Conservation (phyloP, 2,888 invertebrate species). For the Thyatira batis region DNA sequence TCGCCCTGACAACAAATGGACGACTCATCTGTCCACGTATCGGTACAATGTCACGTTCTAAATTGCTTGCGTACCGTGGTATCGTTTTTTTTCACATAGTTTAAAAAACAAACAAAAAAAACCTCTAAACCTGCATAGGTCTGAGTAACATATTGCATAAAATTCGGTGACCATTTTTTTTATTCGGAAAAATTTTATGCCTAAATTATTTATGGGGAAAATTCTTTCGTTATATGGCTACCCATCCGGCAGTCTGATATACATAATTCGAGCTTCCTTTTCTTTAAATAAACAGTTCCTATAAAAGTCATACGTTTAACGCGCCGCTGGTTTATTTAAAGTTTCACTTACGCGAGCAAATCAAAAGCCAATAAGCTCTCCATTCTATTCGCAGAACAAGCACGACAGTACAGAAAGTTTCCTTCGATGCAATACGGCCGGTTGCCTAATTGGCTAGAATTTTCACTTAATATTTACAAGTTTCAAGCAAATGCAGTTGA, state of each 20-base stretch:
- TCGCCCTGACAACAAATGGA: constrained; percentile 42
- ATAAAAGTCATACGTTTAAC: neutral
- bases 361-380: constrained; percentile 63
- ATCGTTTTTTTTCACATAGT: constrained; percentile 46
- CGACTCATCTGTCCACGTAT: constrained; percentile 56
- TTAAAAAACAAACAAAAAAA: constrained; percentile 37
- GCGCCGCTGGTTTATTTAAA: constrained; percentile 4
- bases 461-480: constrained; percentile 69
- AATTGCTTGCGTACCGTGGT: constrained; percentile 61
- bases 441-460: constrained; percentile 70
- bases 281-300: no score
- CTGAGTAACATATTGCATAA: constrained; percentile 38
- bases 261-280: no score
- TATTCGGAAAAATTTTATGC: no score
- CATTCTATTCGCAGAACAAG: constrained; percentile 54
- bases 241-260: neutral
- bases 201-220: neutral
- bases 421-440: constrained; percentile 53
- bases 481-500: constrained; percentile 63
- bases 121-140: constrained; percentile 39
- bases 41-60: constrained; percentile 62
- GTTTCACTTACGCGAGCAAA: constrained; percentile 41
- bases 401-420: constrained; percentile 53
- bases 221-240: neutral
- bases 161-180: constrained; percentile 7